Base-by-base conservation (phyloP, 2,113 vertebrate genomes). In the Podiceps cristatus region DNA sequence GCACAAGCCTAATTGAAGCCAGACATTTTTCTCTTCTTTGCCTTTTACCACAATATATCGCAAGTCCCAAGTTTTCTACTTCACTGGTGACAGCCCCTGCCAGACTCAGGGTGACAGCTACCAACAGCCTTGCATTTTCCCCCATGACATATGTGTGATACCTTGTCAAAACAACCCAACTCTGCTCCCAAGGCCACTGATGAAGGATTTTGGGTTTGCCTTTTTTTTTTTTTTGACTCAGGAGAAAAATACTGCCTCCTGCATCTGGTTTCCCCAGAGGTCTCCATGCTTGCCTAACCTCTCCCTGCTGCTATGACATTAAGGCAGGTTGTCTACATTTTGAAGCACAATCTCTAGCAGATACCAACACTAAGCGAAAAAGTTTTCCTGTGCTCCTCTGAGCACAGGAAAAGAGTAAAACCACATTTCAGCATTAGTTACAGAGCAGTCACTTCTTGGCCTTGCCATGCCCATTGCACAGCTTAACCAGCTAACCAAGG, bases 381-480 rank as follows among this genome's bases (percentile, higher is more conserved):
- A 66, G 42, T 7, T 3, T 0, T 42, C 28, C 25, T 29, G 9
- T 17, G n/a, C 69, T 66, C 31, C 69, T 66, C 31, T 27, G 31
- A 69, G 63, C 24, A 91, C 2, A 0, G 42, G n/a, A 62, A 14
- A 64, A 62, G 19, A 56, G 1, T 12, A 79, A 71, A 79, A 28
- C 0, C 0, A 4, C 28, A 83, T 85, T 33, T 64, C 9, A 73
- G 58, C 18, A n/a, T 6, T n/a, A 47, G 20, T 45, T 66, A 53
- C 0, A 5, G 66, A 93, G n/a, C 42, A 66, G 33, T 17, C 2
- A 0, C 20, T 77, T 79, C 37, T 52, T 31, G 9, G 29, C 27
- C 37, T 47, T 58, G 69, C 20, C 53, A 13, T 18, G 29, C 56
- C 29, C 31, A 31, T 7, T 40, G 59, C 0, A 0, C 5, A 62